Base-by-base conservation (phyloP, 1,140 invertebrate species). In the Orius insidiosus region DNA sequence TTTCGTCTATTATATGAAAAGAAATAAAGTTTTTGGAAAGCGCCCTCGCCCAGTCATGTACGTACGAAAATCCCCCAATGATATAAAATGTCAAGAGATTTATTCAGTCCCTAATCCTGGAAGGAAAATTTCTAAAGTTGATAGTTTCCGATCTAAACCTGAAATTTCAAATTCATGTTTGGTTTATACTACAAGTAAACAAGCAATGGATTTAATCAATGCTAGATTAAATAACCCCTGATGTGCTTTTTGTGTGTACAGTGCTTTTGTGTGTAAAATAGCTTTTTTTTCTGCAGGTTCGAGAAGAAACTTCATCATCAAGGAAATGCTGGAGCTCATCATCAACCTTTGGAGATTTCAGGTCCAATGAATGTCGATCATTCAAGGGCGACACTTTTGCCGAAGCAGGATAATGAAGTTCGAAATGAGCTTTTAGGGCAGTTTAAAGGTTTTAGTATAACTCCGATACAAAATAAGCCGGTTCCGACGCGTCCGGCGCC, bases 371-470 rank as follows among this genome's bases (percentile, higher is more conserved):
- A 42, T 13, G 30, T 46, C 10, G 49, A 53, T 40, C 40, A 49
- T 42, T 51, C 50, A 5, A 46, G 38, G 24, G 46, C 52, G 8
- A 52, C 55, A 46, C 54, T 69, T 5, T 56, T 69, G 56, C 56
- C 76, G 62, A 69, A 13, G 62, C 75, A 5, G 60, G 74, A 0
- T 58, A 59, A 35, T 58, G 67, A 16, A 35, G 53, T 74, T 53
- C 66, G 69, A 51, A 71, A 66, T 52, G 71, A 74, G 48, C 72
- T 87, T 54, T 82, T 85, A 55, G 83, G 84, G 0, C 78, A 85
- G 50, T 86, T 85, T 62, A 85, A 85, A 64, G 83, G 83, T 1
- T 87, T 85, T 59, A 77, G 75, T 1, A 68, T 85, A 18, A 73
- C 74, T 0, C 80, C 81, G 0, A 64, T 84, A 0, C 64, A 68